A percentile compares a stretch with the other conserved stretches of the same genome.
Evolutionary conservation across 2,888 invertebrate species (phyloP).

Genomic region (Polia nebulosa): DNA sequence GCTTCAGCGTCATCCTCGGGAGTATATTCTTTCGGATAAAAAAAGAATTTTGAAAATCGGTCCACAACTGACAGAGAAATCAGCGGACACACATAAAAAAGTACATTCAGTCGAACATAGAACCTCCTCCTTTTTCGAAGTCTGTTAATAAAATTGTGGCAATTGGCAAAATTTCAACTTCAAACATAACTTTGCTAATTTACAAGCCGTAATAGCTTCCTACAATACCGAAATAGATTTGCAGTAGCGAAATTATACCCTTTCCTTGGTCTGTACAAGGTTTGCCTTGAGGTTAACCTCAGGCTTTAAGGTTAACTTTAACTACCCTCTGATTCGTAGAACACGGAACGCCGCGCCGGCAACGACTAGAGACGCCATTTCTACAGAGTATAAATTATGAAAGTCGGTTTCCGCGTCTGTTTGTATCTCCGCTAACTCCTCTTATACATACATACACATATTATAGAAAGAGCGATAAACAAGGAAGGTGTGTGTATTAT

Average conservation of each 20-base stretch:
- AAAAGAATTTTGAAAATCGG: no score
- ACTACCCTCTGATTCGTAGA: conserved; percentile 20
- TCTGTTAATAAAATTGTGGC: conserved; percentile 2
- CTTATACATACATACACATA: no score
- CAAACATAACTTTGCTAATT: conserved; percentile 27
- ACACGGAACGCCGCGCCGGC: neutral
- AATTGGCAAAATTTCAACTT: conserved; percentile 38
- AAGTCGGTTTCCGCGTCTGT: no score
- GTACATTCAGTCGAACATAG: no score
- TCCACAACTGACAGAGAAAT: no score
- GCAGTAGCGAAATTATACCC: conserved; percentile 35
- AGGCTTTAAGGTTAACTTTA: conserved; percentile 32
- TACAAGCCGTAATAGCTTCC: conserved; percentile 19
- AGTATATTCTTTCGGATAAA: no score
- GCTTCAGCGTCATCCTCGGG: no score
- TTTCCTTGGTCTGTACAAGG: conserved; percentile 33
- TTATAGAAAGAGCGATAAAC: no score
- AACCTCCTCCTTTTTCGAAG: no score
- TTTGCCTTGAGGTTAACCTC: conserved; percentile 41
- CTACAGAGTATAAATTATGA: neutral
- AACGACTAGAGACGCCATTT: neutral
- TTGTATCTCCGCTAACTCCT: no score
- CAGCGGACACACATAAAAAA: no score
- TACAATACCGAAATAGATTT: conserved; percentile 45
- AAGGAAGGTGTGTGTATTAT: no score